Base-by-base conservation (phyloP, 2,113 vertebrate genomes). In the Elgaria multicarinata region DNA sequence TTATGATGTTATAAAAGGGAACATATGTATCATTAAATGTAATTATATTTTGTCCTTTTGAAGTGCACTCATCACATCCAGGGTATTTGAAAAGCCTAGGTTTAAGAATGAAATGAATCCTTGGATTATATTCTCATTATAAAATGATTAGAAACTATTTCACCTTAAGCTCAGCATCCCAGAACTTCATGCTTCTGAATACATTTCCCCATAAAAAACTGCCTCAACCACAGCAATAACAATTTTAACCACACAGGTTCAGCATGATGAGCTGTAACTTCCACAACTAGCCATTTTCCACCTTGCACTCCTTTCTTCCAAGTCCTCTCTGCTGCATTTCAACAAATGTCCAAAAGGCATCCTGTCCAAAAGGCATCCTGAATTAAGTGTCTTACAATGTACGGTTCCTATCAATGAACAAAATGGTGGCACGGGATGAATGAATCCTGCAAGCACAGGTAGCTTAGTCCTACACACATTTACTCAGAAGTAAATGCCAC, bases 51-150 rank as follows among this genome's bases (percentile, higher is more conserved):
- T 55, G 36, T 92, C 80, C 83, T 94, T 95, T 94, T 67, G 81
- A 92, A 95, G 92, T 90, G 90, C 55, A 93, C 74, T 94, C 66
- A 87, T 76, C 4, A 39, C 39, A 94, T 92, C 89, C 91, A 92
- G 82, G n/a, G 71, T 92, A 33, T 89, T 93, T 86, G 93, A 95
- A 93, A 64, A 95, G 91, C 22, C 85, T 26, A 39, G 36, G 39
- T 50, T 91, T 94, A 91, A 93, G 83, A 93, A 92, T 87, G 91
- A 93, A 92, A 93, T 91, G 86, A 96, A 94, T 95, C 84, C 62
- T 42, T 92, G 93, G 95, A 96, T 96, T 96, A 95, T 74, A 93
- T 92, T 91, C 90, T 96, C 91, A 96, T 95, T 95, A 94, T 75
- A 90, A 75, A 92, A 89, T 93, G 39, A 93, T 92, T 92, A 91